A percentile compares a stretch with the other conserved stretches of the same genome.
Conservation (phyloP, 2,797 vertebrate genomes). For the Chaenodraco wilsoni region DNA sequence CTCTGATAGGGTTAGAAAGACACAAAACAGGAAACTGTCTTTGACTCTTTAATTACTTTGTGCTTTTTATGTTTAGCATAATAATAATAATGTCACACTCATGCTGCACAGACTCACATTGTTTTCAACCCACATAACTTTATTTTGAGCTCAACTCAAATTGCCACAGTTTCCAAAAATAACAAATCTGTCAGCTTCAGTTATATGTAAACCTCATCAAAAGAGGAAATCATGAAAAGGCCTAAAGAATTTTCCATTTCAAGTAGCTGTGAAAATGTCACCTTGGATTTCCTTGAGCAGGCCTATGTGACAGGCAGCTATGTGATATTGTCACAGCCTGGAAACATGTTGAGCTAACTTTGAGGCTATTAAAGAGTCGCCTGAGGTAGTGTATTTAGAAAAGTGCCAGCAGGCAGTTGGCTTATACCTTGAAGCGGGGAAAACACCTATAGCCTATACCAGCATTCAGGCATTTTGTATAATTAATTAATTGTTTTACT, state of each 20-base stretch:
- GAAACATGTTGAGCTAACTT: not conserved
- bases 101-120: not conserved
- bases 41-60: not conserved
- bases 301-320: not conserved
- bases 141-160: constrained; percentile 28
- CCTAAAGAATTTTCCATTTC: constrained; percentile 8
- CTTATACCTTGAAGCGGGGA: not conserved
- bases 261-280: constrained; percentile 13
- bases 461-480: no score
- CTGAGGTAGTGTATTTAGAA: no score
- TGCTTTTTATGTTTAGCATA: not conserved
- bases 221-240: constrained; percentile 16
- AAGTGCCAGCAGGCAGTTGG: not conserved
- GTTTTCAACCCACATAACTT: constrained; percentile 11
- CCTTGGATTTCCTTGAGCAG: constrained; percentile 9
- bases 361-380: not conserved
- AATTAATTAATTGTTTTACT: no score
- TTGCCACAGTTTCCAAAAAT: constrained; percentile 29
- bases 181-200: constrained; percentile 28
- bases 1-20: not conserved
- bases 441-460: not conserved
- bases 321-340: not conserved
- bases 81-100: constrained; percentile 1
- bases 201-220: constrained; percentile 5
- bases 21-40: not conserved